Evolutionary conservation across 1,140 invertebrate species (phyloP).

Genomic region (Drosophila erecta): DNA sequence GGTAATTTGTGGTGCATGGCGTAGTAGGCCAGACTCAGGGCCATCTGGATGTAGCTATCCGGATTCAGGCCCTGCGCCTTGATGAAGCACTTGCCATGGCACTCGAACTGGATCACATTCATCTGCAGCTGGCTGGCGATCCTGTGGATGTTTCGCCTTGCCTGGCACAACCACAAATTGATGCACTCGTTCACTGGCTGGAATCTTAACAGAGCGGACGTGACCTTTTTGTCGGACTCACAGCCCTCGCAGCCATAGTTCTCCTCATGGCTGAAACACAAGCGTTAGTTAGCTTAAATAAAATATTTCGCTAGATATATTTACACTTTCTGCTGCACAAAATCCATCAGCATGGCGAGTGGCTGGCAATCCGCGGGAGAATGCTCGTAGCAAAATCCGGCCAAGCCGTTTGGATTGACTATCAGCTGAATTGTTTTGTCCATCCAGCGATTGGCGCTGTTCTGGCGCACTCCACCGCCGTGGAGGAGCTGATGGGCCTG

Average conservation of each 20-base stretch:
- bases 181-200: conserved; percentile 4
- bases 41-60: conserved; percentile 97
- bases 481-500: conserved; percentile 89
- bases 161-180: conserved; percentile 41
- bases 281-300: neutral
- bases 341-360: conserved; percentile 92
- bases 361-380: conserved; percentile 96
- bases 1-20: conserved; percentile 90
- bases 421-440: conserved; percentile 95
- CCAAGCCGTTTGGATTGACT: conserved; percentile 91
- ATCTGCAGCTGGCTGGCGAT: conserved; percentile 88
- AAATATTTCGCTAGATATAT: neutral
- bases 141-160: conserved; percentile 79
- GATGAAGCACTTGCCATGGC: conserved; percentile 92
- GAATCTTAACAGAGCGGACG: conserved; percentile 21
- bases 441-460: conserved; percentile 94
- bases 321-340: conserved; percentile 86
- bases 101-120: conserved; percentile 89
- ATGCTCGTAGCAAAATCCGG: conserved; percentile 96
- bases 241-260: conserved; percentile 26
- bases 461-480: conserved; percentile 88
- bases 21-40: conserved; percentile 94
- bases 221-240: neutral
- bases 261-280: conserved; percentile 7
- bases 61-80: conserved; percentile 92